A percentile compares a stretch with the other conserved stretches of the same genome.
phyloP scores from a whole-genome alignment of 2,113 vertebrate species.

The Echinops telfairi region DNA sequence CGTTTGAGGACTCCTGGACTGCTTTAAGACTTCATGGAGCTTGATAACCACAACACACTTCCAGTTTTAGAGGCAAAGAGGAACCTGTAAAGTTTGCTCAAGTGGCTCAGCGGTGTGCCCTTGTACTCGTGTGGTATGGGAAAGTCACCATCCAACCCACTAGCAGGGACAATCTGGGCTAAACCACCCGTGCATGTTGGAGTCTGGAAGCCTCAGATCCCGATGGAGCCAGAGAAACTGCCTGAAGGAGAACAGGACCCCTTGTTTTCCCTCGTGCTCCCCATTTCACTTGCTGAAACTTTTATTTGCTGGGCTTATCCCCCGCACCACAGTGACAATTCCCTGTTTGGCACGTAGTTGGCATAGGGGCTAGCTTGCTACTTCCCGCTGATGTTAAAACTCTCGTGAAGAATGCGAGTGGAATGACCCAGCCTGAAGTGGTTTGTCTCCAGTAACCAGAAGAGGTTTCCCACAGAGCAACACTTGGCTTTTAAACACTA shows the following conservation, averaged over 20 bases:
- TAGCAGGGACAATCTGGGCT: background rate
- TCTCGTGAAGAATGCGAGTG: background rate
- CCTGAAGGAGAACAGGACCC: background rate
- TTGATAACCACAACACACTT: background rate
- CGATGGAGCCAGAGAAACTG: background rate
- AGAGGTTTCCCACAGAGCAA: background rate
- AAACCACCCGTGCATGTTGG: background rate
- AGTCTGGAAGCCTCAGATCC: background rate
- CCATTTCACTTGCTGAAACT: background rate
- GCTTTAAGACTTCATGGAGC: too few species aligned
- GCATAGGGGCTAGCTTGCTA: background rate
- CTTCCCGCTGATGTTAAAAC: background rate
- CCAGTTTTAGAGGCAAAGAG: background rate
- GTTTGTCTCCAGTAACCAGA: background rate
- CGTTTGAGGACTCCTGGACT: too few species aligned
- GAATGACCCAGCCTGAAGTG: background rate
- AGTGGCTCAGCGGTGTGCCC: background rate
- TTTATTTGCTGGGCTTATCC: background rate
- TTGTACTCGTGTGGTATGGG: background rate
- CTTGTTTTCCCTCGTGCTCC: background rate
- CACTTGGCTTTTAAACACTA: background rate
- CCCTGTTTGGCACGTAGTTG: background rate
- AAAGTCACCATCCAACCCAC: background rate
- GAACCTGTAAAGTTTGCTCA: background rate
- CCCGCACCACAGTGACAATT: background rate